phyloP scores from a whole-genome alignment of 2,113 vertebrate species.

The Lampris incognitus region DNA sequence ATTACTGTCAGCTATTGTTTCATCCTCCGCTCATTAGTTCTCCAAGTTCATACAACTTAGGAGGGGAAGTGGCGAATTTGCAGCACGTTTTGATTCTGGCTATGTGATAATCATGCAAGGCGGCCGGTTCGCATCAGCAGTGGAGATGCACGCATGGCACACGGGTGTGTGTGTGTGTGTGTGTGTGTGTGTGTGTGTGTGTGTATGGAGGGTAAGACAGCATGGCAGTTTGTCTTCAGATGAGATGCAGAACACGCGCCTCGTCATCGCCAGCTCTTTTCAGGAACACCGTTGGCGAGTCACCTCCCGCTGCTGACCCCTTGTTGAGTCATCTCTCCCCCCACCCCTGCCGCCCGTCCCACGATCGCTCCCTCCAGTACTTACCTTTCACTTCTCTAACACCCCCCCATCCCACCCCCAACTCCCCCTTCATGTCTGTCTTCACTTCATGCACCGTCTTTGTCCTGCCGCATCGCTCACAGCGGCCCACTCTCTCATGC shows the following conservation, averaged over 20 bases:
- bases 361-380: slow-evolving; percentile 52
- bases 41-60: slow-evolving; percentile 31
- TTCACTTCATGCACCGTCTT: slow-evolving; percentile 67
- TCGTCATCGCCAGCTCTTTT: too few relatives aligned
- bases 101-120: slow-evolving; percentile 20
- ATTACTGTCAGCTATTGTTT: slow-evolving; percentile 38
- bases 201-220: slow-evolving; percentile 28
- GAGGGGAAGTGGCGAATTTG: slow-evolving; percentile 16
- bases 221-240: slow-evolving; percentile 73
- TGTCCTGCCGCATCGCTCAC: slow-evolving; percentile 67
- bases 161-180: neutral
- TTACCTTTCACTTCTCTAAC: slow-evolving; percentile 47
- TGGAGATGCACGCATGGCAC: neutral
- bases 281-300: too few relatives aligned
- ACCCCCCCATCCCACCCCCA: neutral
- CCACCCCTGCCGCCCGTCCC: slow-evolving; percentile 57
- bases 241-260: slow-evolving; percentile 70
- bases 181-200: neutral
- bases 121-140: slow-evolving; percentile 43
- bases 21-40: slow-evolving; percentile 51
- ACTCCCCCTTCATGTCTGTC: slow-evolving; percentile 66
- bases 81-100: slow-evolving; percentile 34
- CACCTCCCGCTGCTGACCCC: slow-evolving; percentile 30
- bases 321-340: slow-evolving; percentile 24
- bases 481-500: slow-evolving; percentile 57